Base-by-base conservation (phyloP, 1,140 invertebrate species). In the Amyelois transitella region DNA sequence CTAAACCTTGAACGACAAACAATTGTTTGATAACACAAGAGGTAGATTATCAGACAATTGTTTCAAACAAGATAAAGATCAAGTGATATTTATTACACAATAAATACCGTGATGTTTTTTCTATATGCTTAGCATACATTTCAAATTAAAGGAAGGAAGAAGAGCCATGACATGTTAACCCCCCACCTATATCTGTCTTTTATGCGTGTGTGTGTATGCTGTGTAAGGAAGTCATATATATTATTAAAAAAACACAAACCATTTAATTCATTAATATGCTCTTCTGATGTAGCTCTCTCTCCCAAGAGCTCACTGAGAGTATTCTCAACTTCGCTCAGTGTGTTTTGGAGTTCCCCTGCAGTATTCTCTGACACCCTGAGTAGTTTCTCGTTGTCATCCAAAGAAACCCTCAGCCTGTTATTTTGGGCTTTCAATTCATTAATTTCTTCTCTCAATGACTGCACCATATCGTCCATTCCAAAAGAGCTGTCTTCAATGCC, bases 401-500 rank as follows among this genome's bases (percentile, higher is more conserved):
- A 72, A 47, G 87, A 88, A 22, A 79, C 81, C 14, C 86, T 63
- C 20, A 89, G 66, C 49, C 87, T 78, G 1, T 86, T 78, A 49
- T 88, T 89, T 32, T 79, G 79, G 54, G 77, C 80, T 56, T 81
- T 88, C 28, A 77, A 50, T 56, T 81, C 83, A 50, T 82, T 87
- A 19, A 95, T 86, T 69, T 93, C 90, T 28, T 90, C 86, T 57
- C 93, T 91, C 1, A 92, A 72, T 6, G 90, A 89, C 3, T 88
- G 81, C 1, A 94, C 91, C 91, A 94, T 92, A 73, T 94, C 93
- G 64, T 94, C 92, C 65, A 92, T 92, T 5, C 92, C 93, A 81
- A 92, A 92, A 4, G 92, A 92, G 74, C 90, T 92, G 68, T 93
- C 91, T 85, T 94, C 91, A 58, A 92, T 92, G 65, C 90, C 81